A percentile compares a stretch with the other conserved stretches of the same genome.
phyloP scores from a whole-genome alignment of 2,113 vertebrate species.

The Oxyruncus cristatus region DNA sequence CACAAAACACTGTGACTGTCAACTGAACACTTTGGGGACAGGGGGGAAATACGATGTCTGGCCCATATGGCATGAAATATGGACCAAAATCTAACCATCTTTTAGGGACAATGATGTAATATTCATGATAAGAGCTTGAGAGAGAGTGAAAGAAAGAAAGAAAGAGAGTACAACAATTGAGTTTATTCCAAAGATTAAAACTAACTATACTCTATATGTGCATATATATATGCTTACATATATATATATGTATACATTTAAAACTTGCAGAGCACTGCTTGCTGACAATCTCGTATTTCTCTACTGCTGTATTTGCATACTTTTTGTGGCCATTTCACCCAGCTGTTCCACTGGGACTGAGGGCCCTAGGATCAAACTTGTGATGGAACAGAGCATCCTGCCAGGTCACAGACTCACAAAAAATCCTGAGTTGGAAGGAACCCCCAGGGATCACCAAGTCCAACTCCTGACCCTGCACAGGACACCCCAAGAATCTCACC shows the following conservation, averaged over 20 bases:
- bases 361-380: constrained; percentile 37
- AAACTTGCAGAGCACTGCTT: constrained; percentile 80
- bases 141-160: constrained; percentile 28
- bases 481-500: background rate
- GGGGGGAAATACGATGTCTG: constrained; percentile 59
- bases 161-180: constrained; percentile 66
- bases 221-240: constrained; percentile 57
- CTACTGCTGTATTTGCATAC: constrained; percentile 74
- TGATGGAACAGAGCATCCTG: constrained; percentile 72
- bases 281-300: constrained; percentile 83
- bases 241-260: constrained; percentile 64
- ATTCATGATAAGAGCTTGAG: constrained; percentile 57
- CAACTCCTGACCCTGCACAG: background rate
- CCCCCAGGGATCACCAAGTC: background rate
- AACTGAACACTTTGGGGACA: constrained; percentile 56
- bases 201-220: constrained; percentile 68
- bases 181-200: constrained; percentile 85
- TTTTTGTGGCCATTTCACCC: constrained; percentile 72
- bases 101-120: constrained; percentile 70
- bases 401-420: background rate
- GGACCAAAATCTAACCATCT: constrained; percentile 73
- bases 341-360: constrained; percentile 67
- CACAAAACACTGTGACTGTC: constrained; percentile 72
- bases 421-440: background rate
- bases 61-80: constrained; percentile 68